Evolutionary conservation across 1,140 invertebrate species (phyloP), one percentile per base, ranked within the genome.

Genomic region (Trinorchestia longiramus): DNA sequence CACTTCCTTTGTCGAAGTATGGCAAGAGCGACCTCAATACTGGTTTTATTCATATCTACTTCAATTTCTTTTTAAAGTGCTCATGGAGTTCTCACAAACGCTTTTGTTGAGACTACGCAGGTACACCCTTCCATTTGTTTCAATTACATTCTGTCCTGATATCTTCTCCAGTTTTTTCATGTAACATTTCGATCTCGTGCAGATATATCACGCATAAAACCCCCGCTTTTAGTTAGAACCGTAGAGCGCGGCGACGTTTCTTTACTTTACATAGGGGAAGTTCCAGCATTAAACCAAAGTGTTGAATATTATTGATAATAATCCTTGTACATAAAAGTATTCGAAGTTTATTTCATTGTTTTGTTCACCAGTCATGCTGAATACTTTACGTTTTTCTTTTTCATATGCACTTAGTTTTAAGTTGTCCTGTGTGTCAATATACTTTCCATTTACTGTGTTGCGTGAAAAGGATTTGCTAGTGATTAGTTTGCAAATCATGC

Each of bases 231-330:
- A 90, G 4, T 43, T 90, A 90, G 88, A 42, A 43, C 41, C 36
- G 15, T 90, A 90, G 43, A 28, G 41, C 11, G 88, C 15, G 88
- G 88, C 3, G 36, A 42, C 19, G 43, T 92, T 43, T 42, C 40
- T 47, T 40, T 40, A 94, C 8, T 47, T 94, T 94, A 28, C 43
- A 15, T 40, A 40, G 41, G 1, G 45, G 40, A n/a, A 94, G 44
- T 94, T 94, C 43, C 92, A 94, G 92, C 92, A 43, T 43, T 45
- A 94, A 43, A 94, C 92, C 92, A 94, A 94, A 94, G 92, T 94
- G 47, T 45, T 44, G 92, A 94, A 94, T 94, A 47, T 90, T 43
- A 43, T 94, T 45, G 19, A 94, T 44, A 45, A 40, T 94, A 94
- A n/a, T 43, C 41, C 43, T 92, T 94, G 92, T 94, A 94, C 43